Base-by-base conservation (phyloP, 2,797 vertebrate species). In the Notoglanidium macrostoma region DNA sequence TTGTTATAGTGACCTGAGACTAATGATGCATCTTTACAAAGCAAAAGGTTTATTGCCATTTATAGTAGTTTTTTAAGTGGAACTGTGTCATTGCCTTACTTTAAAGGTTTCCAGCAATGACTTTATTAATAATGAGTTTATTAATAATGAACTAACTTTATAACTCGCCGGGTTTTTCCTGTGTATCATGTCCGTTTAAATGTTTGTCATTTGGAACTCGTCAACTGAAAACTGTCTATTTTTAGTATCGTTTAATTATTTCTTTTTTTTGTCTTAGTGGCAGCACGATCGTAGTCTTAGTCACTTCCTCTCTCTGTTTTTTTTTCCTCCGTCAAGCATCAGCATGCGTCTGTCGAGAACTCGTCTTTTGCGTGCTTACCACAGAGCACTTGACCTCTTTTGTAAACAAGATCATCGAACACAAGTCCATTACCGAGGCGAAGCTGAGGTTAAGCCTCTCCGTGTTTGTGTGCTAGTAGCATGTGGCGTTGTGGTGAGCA, bases 391-490 rank as follows among this genome's bases (percentile, higher is more conserved):
- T 46, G 35, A 79, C 40, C 49, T 65, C 23, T 21, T 79, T 65
- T 68, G 23, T 84, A 76, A 87, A 83, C 46, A 77, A 77, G 59
- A 83, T 77, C 70, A 65, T 35, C 12, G 17, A 57, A 78, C 81
- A 46, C 54, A 49, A 35, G 74, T 70, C n/a, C 51, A 49, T 84
- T 79, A 70, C 61, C 6, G 81, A 57, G 49, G 73, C 26, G 26
- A 84, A 72, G 86, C 51, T 68, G 51, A 51, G 32, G 85, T 87
- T 87, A 65, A 87, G 72, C 70, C 72, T 65, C 1, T 49, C 29
- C 21, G 32, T 76, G 32, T 86, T 72, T 81, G 51, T 72, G 65
- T 46, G 59, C 35, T 32, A 0, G 57, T 8, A 29, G 49, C 59
- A 40, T 67, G 80, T 12, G 19, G n/a, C 17, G 57, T 54, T 87